Evolutionary conservation across 2,797 vertebrate species (phyloP), one percentile per base, ranked within the genome.

Genomic region (Malacoctenus gilli): DNA sequence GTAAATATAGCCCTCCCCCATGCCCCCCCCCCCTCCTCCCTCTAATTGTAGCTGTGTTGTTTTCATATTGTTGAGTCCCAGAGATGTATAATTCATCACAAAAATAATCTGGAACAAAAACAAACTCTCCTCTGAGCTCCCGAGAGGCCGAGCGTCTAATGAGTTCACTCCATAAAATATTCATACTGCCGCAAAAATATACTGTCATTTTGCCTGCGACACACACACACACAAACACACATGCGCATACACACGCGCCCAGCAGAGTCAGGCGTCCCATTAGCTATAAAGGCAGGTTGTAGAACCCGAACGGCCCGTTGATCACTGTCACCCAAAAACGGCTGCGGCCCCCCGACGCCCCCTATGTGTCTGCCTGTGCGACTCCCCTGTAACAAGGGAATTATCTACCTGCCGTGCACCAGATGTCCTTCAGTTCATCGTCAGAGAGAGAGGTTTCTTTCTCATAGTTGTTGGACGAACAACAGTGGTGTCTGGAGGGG

Each of bases 61-160:
- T 81, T 80, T 85, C 54, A 68, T 69, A 77, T 79, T 62, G 73
- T 80, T 83, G 58, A 77, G 73, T 77, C 62, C 48, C 68, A 80
- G 62, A 88, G 69, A 80, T 86, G 72, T 84, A 83, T 85, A 83
- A 85, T 85, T 82, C 65, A 85, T 84, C 75, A 80, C 72, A 51
- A 54, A 83, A 85, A 82, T 88, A 85, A 82, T 82, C 53, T 85
- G 85, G 77, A 81, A 85, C 74, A 82, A 85, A n/a, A 85, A 84
- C 73, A 84, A 84, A 84, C 80, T 78, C 54, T 57, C 54, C 53
- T 65, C 67, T 54, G 48, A 60, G 59, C 65, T 79, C 73, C 75
- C 77, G 4, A 70, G 65, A 87, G 82, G 72, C 75, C 57, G 9
- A 65, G 60, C 59, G 22, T 85, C 74, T 85, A 85, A 86, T 80